Conservation (phyloP, 2,888 invertebrate species). For the Ischnura elegans region DNA sequence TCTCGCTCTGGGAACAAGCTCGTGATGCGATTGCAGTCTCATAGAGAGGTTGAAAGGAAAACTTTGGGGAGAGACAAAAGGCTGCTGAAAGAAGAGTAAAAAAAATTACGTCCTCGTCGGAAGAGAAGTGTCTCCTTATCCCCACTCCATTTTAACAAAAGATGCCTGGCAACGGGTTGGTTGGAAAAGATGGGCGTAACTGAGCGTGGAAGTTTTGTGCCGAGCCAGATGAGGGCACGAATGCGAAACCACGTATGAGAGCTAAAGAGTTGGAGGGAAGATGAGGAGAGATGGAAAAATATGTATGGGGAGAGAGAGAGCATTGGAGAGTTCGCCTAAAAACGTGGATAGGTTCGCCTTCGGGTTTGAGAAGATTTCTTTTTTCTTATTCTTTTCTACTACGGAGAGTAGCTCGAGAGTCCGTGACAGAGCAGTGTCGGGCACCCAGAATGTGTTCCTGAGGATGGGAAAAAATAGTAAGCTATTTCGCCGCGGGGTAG, state of each 20-base stretch:
- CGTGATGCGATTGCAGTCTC: slow-evolving; percentile 12
- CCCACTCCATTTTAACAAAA: neutral
- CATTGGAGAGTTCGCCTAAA: neutral
- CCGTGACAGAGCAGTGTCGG: slow-evolving; percentile 11
- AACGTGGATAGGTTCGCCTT: neutral
- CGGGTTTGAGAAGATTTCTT: neutral
- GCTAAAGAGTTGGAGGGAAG: neutral
- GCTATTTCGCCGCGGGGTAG: neutral
- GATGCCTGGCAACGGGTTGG: neutral
- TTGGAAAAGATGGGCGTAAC: slow-evolving; percentile 13
- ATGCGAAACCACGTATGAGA: slow-evolving; percentile 33
- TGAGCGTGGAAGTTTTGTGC: slow-evolving; percentile 34
- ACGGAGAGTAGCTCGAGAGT: neutral
- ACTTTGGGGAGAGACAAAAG: neutral
- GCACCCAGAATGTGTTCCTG: neutral
- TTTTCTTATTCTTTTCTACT: neutral
- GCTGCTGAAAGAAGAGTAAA: neutral
- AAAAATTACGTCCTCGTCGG: neutral
- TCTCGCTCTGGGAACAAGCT: neutral
- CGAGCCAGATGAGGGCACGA: neutral
- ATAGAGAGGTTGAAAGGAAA: neutral
- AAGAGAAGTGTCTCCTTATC: neutral
- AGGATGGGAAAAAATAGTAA: neutral
- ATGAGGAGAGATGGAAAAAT: neutral
- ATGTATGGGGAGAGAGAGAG: neutral